A percentile compares a stretch with the other conserved stretches of the same genome.
Conservation (phyloP, 2,113 vertebrate species). For the Notothenia coriiceps region DNA sequence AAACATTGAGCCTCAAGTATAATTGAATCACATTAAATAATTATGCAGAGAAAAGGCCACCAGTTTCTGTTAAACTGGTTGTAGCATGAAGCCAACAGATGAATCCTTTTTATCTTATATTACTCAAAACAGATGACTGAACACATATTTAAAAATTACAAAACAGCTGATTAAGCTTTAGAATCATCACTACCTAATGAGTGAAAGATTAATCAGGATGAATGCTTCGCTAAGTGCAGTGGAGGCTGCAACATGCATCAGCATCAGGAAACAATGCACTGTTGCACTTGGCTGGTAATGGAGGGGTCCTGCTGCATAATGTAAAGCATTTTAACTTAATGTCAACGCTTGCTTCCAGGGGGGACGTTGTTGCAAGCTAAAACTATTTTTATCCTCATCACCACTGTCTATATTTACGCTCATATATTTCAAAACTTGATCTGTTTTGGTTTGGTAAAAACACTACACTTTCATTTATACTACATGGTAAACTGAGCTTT, state of each 20-base stretch:
- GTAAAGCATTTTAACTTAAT: not conserved
- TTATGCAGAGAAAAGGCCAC: constrained; percentile 32
- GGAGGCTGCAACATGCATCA: not conserved
- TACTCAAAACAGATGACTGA: constrained; percentile 2
- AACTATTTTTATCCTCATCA: not conserved
- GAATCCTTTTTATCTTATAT: not conserved
- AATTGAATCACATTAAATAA: constrained; percentile 40
- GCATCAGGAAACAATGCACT: not conserved
- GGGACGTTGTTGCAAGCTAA: not conserved
- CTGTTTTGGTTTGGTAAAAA: not conserved
- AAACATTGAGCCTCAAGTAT: constrained; percentile 45
- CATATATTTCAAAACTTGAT: not conserved
- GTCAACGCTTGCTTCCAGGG: not conserved
- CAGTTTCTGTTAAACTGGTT: not conserved
- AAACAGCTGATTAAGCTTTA: not conserved
- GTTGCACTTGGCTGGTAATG: too few relatives aligned
- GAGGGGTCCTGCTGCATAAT: not conserved
- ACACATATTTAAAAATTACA: constrained; percentile 5
- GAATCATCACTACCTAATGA: not conserved
- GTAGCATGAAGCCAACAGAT: not conserved
- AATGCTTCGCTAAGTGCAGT: not conserved
- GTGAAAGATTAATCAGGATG: not conserved
- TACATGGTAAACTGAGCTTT: not conserved
- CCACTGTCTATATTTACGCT: too few relatives aligned
- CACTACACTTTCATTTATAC: not conserved